Conservation (phyloP, 1,140 invertebrate species). For the Nymphalis io region DNA sequence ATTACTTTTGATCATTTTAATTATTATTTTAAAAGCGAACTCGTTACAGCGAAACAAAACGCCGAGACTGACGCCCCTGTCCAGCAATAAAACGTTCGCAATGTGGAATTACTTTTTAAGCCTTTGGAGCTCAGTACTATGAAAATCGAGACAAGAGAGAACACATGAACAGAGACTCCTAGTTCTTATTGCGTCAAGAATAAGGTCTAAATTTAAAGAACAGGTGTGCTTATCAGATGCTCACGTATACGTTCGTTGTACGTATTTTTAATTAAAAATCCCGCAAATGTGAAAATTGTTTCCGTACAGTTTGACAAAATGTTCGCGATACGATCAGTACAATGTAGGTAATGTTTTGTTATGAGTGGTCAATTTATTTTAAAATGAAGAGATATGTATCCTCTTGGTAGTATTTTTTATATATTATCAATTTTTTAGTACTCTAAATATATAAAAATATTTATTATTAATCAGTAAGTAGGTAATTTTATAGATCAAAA, state of each 20-base stretch:
- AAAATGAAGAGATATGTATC: not conserved
- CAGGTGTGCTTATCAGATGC: not conserved
- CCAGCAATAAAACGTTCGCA: constrained; percentile 10
- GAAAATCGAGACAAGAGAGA: constrained; percentile 4
- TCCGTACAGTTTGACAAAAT: constrained; percentile 11
- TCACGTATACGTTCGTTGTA: constrained; percentile 3
- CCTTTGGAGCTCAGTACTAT: constrained; percentile 8
- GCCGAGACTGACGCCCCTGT: constrained; percentile 5
- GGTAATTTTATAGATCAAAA: too few species aligned
- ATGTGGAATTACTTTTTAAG: constrained; percentile 13
- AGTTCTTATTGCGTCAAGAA: not conserved
- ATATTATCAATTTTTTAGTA: too few species aligned
- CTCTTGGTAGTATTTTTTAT: too few species aligned
- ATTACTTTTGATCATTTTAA: constrained; percentile 4
- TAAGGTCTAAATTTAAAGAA: not conserved
- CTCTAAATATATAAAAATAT: too few species aligned
- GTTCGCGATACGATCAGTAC: not conserved
- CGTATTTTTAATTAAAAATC: constrained; percentile 14
- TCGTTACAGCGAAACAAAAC: constrained; percentile 9
- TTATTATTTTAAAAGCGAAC: constrained; percentile 12
- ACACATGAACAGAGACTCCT: not conserved
- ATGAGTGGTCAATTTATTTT: not conserved
- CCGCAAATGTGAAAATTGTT: constrained; percentile 14
- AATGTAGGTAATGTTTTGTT: not conserved
- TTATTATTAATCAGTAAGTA: too few species aligned